Base-by-base conservation (phyloP, 2,113 vertebrate genomes). In the Regulus satrapa region DNA sequence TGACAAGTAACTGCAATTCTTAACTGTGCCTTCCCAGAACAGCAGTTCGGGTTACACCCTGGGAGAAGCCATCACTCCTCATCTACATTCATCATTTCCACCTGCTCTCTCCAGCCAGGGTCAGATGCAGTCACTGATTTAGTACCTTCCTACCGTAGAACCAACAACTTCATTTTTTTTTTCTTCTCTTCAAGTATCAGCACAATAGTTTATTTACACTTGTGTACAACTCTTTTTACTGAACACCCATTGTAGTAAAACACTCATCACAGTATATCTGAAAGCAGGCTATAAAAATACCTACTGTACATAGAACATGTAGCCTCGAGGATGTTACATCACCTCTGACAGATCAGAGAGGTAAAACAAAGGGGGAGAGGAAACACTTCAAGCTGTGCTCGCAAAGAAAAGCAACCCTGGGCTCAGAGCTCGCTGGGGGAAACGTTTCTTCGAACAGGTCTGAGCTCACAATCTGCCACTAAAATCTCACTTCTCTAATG, bases 181-280 rank as follows among this genome's bases (percentile, higher is more conserved):
- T 69, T 46, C 15, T n/a, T n/a, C 85, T 95, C 72, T 97, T 97
- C 95, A 97, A 96, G 95, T 97, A 97, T 96, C 84, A 76, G 64
- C 95, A 20, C 63, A 85, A 87, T 75, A 32, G 72, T 93, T 96
- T 95, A 97, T 96, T 97, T 97, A 97, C 88, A 97, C 74, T 88
- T 91, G 77, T 87, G 54, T 69, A 95, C 74, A 86, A 69, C 46
- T 43, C 55, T 87, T 91, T 72, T 88, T 72, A 94, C 74, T 86
- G 63, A 87, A 89, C 81, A 84, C n/a, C 18, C 74, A 76, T 48
- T 84, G 78, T 52, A 74, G 55, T 87, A 80, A 84, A 95, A 89
- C 77, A 51, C 48, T 93, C 69, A 94, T 94, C 95, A 95, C 92
- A 96, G 88, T 96, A 95, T 84, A 86, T 84, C 61, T 82, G 91